phyloP scores from a whole-genome alignment of 2,888 invertebrate species.

The Limnephilus marmoratus region DNA sequence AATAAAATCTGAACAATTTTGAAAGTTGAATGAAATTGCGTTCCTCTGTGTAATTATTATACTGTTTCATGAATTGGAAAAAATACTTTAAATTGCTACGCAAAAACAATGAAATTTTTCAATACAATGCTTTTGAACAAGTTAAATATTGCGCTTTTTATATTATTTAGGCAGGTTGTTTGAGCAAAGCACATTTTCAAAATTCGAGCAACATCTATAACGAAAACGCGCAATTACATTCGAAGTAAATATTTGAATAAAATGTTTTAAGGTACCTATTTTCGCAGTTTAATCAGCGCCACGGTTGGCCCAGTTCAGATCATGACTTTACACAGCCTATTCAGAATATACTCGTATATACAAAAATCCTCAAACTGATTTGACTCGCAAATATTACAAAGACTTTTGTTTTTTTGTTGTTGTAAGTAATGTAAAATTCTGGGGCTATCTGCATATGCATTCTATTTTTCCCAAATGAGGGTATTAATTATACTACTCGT shows the following conservation, averaged over 20 bases:
- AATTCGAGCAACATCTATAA: neutral
- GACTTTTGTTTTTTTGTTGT: no score
- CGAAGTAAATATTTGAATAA: neutral
- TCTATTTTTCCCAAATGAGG: no score
- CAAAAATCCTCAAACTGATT: no score
- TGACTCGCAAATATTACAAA: no score
- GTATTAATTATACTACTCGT: no score
- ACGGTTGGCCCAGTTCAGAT: neutral
- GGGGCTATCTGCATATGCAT: no score
- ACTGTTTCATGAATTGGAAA: neutral
- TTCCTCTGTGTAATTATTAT: neutral
- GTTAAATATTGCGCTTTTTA: neutral
- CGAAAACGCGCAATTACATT: neutral
- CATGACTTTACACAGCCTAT: no score
- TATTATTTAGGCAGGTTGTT: neutral
- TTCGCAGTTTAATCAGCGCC: no score
- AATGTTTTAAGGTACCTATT: neutral
- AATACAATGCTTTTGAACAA: neutral
- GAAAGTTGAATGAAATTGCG: neutral
- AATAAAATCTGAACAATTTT: neutral
- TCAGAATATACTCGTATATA: no score
- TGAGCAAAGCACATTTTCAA: neutral
- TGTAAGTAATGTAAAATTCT: no score
- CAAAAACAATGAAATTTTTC: neutral
- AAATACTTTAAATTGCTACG: neutral